Percentiles rank a stretch among this genome's conserved stretches.
These are phyloP conservation scores for Capreolus pygargus DNA, from an alignment of 2,113 vertebrate species.

Conservation along the genomic window DNA sequence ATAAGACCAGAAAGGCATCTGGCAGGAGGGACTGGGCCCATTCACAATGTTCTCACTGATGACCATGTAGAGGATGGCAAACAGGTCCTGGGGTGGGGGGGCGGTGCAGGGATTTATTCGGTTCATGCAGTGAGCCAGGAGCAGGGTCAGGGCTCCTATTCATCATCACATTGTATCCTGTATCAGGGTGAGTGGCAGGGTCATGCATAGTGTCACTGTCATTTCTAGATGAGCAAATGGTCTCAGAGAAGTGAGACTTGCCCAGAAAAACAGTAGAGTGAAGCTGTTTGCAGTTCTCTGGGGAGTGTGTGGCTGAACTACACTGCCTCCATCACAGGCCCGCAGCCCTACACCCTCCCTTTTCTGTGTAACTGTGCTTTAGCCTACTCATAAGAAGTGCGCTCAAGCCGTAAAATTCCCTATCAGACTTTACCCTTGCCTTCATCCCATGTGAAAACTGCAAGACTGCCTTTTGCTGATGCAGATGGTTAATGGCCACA, in stretches of 20 bases:
- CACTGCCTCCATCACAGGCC: neutral
- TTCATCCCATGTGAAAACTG: neutral
- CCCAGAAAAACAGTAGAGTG: neutral
- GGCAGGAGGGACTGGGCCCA: neutral
- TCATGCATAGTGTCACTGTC: neutral
- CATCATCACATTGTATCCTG: neutral
- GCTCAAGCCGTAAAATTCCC: neutral
- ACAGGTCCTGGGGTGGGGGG: neutral
- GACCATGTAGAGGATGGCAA: neutral
- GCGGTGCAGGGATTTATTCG: neutral
- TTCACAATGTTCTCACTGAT: neutral
- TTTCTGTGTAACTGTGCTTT: neutral
- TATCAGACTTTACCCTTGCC: neutral
- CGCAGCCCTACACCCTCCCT: neutral
- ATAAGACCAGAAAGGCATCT: neutral
- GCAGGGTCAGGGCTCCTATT: neutral
- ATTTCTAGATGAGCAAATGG: neutral
- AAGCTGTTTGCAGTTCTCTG: neutral
- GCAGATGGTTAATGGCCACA: neutral
- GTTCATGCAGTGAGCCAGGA: neutral
- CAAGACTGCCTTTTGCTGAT: neutral
- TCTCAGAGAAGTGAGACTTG: neutral
- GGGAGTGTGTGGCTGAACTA: neutral
- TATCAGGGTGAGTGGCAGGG: neutral
- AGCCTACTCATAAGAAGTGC: neutral